Conservation (phyloP, 37 sponge, comb jelly and placozoan genomes). For the Agelas oroides region DNA sequence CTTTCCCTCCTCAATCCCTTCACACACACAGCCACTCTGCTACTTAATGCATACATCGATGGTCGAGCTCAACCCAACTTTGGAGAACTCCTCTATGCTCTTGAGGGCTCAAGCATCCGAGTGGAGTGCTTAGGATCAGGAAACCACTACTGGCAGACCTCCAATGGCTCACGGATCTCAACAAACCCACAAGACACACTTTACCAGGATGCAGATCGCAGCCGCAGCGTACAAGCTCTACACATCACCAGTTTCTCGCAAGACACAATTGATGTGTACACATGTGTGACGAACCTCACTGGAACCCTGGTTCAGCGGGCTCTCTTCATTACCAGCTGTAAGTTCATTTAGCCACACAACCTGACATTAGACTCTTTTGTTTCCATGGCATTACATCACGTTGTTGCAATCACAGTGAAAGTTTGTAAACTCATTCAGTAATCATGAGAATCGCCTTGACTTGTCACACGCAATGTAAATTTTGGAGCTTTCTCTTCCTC, state of each 20-base stretch:
- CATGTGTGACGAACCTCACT: background rate
- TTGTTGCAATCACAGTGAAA: background rate
- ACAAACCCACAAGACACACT: too few species aligned
- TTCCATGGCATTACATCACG: background rate
- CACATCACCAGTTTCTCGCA: background rate
- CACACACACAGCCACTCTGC: background rate
- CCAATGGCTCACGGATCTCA: background rate
- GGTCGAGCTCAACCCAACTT: background rate
- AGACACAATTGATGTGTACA: background rate
- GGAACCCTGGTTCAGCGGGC: too few species aligned
- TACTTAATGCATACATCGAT: background rate
- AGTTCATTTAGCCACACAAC: background rate
- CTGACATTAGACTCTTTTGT: background rate
- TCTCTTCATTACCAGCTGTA: conserved; percentile 31
- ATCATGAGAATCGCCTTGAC: too few species aligned
- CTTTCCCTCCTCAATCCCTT: background rate
- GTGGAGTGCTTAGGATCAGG: background rate
- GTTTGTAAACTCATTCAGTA: too few species aligned
- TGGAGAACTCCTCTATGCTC: background rate
- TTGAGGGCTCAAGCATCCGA: background rate
- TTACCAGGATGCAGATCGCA: too few species aligned
- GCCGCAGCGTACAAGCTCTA: too few species aligned
- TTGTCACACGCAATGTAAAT: too few species aligned
- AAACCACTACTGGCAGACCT: background rate
- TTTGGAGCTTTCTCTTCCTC: too few species aligned